Base-by-base conservation (phyloP, 2,797 vertebrate genomes). In the Enteromius treurensis region DNA sequence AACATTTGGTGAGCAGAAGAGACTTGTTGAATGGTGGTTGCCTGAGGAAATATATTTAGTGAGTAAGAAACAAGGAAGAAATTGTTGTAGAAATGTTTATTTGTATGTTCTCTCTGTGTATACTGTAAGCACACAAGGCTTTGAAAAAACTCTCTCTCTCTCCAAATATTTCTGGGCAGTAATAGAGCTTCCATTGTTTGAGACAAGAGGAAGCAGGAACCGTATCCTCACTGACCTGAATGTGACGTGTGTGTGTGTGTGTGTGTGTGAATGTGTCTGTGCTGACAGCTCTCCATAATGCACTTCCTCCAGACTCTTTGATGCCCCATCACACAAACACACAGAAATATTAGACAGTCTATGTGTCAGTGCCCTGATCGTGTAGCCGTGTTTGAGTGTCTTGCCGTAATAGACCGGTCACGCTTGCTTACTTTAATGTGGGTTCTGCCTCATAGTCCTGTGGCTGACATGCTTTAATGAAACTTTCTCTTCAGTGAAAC, bases 111-210 rank as follows among this genome's bases (percentile, higher is more conserved):
- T 77, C 75, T 77, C 75, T 3, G 55, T 77, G 58, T 21, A n/a
- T 29, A 60, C 11, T 9, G 53, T 47, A 37, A 62, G 55, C 37
- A 62, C 55, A 64, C n/a, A 42, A 0, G 37, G 23, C 49, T 81
- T 47, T 64, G 17, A 47, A 80, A 45, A 70, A 60, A 64, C 80
- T 71, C 80, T 69, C 34, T 84, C 69, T 86, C 69, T 86, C 83
- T 81, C 62, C 80, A 77, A 70, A 69, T 80, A 91, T 92, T 92
- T 93, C 88, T 90, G 91, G 90, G 82, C 90, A 92, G 92, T 94
- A 94, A 95, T 93, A 94, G 90, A 94, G 94, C 91, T 90, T 87
- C 92, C 90, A 95, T 95, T 95, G 94, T 95, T 93, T 90, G 87
- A 92, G 91, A 88, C 88, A 89, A 88, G 89, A 91, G 91, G 91